These are phyloP conservation scores for Spicauda simplicius DNA, from an alignment of 2,888 invertebrate genomes.

Conservation along the genomic window DNA sequence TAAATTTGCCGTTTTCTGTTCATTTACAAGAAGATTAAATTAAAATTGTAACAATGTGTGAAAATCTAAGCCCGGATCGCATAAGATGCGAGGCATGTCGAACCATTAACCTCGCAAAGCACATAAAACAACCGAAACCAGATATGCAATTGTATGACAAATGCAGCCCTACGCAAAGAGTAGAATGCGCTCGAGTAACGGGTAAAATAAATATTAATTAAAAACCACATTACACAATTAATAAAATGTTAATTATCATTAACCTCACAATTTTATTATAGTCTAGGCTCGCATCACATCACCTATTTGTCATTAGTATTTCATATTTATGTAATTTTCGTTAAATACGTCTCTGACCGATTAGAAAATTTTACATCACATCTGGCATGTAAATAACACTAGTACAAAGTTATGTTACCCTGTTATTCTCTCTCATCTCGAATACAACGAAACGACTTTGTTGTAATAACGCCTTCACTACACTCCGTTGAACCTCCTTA, in stretches of 20 bases:
- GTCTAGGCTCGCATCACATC: no score
- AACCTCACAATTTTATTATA: no score
- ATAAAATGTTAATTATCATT: no score
- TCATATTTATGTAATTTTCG: no score
- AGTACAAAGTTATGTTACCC: constrained; percentile 16
- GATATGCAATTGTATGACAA: constrained; percentile 75
- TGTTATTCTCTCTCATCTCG: constrained; percentile 32
- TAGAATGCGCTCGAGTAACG: constrained; percentile 56
- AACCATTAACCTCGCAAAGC: constrained; percentile 74
- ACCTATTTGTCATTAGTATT: no score
- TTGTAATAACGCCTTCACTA: constrained; percentile 32
- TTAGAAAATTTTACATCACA: not conserved
- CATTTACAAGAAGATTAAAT: not conserved
- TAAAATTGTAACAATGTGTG: constrained; percentile 56
- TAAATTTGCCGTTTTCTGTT: constrained; percentile 20
- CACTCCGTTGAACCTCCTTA: constrained; percentile 47
- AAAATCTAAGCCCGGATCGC: constrained; percentile 56
- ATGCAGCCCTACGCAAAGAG: constrained; percentile 58
- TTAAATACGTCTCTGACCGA: no score
- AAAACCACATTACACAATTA: no score
- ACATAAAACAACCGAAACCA: constrained; percentile 61
- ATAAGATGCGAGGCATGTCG: constrained; percentile 68
- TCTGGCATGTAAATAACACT: not conserved
- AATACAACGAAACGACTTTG: constrained; percentile 24
- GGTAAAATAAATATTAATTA: constrained; percentile 48